These are phyloP conservation scores for Hypomecis punctinalis DNA, from an alignment of 2,888 invertebrate species.

Conservation along the genomic window DNA sequence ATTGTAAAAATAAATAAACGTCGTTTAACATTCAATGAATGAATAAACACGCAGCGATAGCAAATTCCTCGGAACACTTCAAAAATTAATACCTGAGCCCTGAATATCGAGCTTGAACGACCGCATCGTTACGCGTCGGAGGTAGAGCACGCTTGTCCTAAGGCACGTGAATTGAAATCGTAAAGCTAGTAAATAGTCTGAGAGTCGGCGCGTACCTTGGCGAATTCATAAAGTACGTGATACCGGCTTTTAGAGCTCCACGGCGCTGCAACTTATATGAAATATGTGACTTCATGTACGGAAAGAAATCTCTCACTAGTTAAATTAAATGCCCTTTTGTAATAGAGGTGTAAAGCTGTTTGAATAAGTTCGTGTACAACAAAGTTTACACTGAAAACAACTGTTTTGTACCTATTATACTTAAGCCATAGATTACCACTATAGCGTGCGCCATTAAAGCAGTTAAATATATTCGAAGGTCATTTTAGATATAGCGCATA, in stretches of 20 bases:
- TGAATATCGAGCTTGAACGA: slow-evolving; percentile 9
- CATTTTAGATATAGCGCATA: no score
- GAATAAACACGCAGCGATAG: no score
- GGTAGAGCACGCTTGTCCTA: slow-evolving; percentile 34
- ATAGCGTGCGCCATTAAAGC: no score
- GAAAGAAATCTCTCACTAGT: slow-evolving; percentile 35
- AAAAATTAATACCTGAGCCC: slow-evolving; percentile 17
- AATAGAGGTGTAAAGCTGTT: slow-evolving; percentile 28
- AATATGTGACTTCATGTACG: slow-evolving; percentile 39
- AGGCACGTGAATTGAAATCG: slow-evolving; percentile 54
- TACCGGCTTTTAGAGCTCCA: slow-evolving; percentile 50
- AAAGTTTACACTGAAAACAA: background rate
- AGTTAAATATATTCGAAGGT: background rate
- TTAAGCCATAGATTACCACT: no score
- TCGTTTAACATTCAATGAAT: background rate
- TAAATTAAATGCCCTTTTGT: slow-evolving; percentile 30
- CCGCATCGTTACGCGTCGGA: slow-evolving; percentile 19
- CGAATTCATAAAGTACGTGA: slow-evolving; percentile 67
- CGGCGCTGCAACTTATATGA: slow-evolving; percentile 40
- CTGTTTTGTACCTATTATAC: no score
- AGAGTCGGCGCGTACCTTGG: slow-evolving; percentile 51
- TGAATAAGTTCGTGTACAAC: slow-evolving; percentile 14
- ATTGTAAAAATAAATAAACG: no score
- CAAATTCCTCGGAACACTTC: slow-evolving; percentile 8
- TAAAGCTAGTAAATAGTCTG: slow-evolving; percentile 62